Base-by-base conservation (phyloP, 2,113 vertebrate species). In the Paraplagusia blochii region DNA sequence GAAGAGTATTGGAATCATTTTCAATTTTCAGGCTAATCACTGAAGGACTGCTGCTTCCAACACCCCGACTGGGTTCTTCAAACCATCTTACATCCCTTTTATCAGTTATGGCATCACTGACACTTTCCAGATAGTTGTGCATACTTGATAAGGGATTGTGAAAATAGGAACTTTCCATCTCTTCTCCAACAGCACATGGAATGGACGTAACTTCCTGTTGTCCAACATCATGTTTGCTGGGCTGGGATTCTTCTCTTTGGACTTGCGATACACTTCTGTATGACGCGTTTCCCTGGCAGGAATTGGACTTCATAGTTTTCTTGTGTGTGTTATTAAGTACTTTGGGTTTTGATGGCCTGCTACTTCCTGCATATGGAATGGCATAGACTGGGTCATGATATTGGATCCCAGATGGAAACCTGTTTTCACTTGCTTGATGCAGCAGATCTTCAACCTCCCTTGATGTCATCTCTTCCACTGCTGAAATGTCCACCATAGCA, bases 351-450 rank as follows among this genome's bases (percentile, higher is more conserved):
- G 78, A 70, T 8, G 92, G 89, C 18, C 69, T 64, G 53, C 65
- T 80, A 7, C 1, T 61, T 0, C 53, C 78, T 5, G n/a, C 22
- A 54, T 94, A 98, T 0, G 91, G 86, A 50, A 90, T 89, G 44
- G 96, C 93, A 60, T 91, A 97, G 12, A 97, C 96, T 1, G 96
- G 95, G 46, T 91, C 89, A 0, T 99, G 96, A 55, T 94, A 97
- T 58, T 94, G 91, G 2, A 95, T 92, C 15, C 94, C 92, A 29
- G 81, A 87, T 22, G 89, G 84, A 7, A 88, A 81, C 13, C 89
- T 92, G 63, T 89, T 90, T 66, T 95, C 93, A 0, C 90, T 88
- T 19, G 95, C 96, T 82, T 95, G 93, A 53, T 90, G 86, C 44
- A 98, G 82, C 29, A 99, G 88, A 17, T 96, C 94, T 14, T 98